phyloP scores from a whole-genome alignment of 2,797 vertebrate species.

The Erethizon dorsatum region DNA sequence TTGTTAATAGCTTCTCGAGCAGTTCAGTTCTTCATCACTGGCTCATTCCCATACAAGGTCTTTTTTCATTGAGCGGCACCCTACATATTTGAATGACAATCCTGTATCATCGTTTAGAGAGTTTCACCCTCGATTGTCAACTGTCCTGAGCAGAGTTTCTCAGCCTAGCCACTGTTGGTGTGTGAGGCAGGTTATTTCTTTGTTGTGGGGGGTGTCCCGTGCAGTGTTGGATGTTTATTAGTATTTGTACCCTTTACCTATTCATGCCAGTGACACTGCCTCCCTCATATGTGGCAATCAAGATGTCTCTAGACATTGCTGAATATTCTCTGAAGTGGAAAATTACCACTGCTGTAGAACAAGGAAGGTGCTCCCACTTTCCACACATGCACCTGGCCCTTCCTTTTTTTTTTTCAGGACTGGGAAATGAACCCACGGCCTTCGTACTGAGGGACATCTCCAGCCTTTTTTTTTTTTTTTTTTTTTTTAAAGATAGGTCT shows the following conservation, averaged over 20 bases:
- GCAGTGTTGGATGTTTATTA: background rate
- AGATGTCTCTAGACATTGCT: background rate
- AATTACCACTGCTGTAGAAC: background rate
- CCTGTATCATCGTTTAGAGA: background rate
- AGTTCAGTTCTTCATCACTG: background rate
- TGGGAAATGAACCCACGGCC: background rate
- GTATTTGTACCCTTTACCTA: background rate
- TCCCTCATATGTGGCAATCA: background rate
- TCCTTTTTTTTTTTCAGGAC: too few relatives aligned
- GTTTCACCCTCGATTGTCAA: background rate
- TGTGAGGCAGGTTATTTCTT: background rate
- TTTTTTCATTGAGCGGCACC: background rate
- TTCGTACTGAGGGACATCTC: background rate
- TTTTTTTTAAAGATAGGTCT: background rate
- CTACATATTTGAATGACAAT: background rate
- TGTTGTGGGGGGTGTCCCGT: background rate
- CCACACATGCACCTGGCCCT: background rate
- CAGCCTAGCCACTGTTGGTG: background rate
- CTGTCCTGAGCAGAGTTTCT: background rate
- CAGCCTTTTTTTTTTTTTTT: background rate
- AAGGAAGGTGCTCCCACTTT: background rate
- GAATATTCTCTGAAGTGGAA: background rate
- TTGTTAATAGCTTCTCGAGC: background rate
- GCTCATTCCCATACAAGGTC: background rate
- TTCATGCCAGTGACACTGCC: background rate